These are phyloP conservation scores for Sylvilagus floridanus DNA, from an alignment of 2,797 vertebrate genomes.

Conservation along the genomic window DNA sequence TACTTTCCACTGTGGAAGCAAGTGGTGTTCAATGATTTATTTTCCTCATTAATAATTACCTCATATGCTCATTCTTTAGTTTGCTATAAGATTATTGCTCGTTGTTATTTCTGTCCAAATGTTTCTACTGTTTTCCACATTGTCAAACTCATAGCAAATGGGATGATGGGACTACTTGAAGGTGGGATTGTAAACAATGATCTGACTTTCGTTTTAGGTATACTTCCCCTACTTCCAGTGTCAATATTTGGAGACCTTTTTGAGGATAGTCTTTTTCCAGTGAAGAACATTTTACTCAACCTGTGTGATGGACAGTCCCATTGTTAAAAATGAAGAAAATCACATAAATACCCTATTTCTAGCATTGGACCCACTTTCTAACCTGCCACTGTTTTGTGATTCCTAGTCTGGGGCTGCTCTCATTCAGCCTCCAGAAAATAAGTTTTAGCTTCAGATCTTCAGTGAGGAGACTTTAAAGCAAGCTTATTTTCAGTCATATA, in stretches of 20 bases:
- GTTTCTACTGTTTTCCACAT: not conserved
- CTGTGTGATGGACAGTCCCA: not conserved
- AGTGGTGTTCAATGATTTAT: not conserved
- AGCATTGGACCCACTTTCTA: not conserved
- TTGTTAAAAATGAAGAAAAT: not conserved
- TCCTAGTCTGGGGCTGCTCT: not conserved
- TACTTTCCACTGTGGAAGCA: not conserved
- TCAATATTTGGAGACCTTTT: not conserved
- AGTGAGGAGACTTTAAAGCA: not conserved
- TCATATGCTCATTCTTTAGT: not conserved
- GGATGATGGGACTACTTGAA: not conserved
- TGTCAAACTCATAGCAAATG: not conserved
- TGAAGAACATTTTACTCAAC: not conserved
- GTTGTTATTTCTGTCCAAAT: not conserved
- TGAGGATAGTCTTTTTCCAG: not conserved
- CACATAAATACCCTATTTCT: not conserved
- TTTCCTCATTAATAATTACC: not conserved
- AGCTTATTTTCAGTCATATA: not conserved
- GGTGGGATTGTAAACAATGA: not conserved
- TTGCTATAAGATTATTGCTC: not conserved
- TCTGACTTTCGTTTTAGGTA: not conserved
- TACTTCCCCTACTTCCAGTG: not conserved
- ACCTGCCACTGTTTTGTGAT: not conserved
- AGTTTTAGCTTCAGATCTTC: not conserved
- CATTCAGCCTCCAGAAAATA: not conserved